phyloP scores from a whole-genome alignment of 37 sponge, comb jelly and placozoan species.

The Halisarca cf. caerulea region DNA sequence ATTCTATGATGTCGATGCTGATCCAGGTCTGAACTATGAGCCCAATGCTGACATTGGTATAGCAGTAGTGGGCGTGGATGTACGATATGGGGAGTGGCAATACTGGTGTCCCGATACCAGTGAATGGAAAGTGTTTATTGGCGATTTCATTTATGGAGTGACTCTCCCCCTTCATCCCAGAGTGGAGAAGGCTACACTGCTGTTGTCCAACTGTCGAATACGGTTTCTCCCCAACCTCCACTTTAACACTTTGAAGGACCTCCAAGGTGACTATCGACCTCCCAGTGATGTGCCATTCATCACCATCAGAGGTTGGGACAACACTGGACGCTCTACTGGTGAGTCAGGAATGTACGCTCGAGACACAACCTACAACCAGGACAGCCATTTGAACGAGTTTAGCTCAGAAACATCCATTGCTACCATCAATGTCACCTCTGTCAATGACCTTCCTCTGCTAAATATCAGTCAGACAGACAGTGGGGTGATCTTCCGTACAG shows the following conservation, averaged over 20 bases:
- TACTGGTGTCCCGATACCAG: slow-evolving; percentile 59
- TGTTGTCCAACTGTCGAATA: slow-evolving; percentile 64
- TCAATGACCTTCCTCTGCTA: slow-evolving; percentile 69
- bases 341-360: slow-evolving; percentile 66
- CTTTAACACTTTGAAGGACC: slow-evolving; percentile 77
- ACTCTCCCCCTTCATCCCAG: slow-evolving; percentile 62
- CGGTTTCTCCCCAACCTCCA: slow-evolving; percentile 74
- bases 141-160: slow-evolving; percentile 75
- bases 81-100: slow-evolving; percentile 80
- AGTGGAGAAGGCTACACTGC: slow-evolving; percentile 78
- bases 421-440: slow-evolving; percentile 53
- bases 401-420: slow-evolving; percentile 44
- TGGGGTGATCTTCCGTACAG: slow-evolving; percentile 28
- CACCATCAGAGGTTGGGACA: slow-evolving; percentile 79
- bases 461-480: slow-evolving; percentile 39
- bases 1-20: slow-evolving; percentile 74
- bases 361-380: slow-evolving; percentile 83
- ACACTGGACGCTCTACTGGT: slow-evolving; percentile 70
- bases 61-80: slow-evolving; percentile 85
- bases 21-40: neutral
- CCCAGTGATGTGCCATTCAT: slow-evolving; percentile 65
- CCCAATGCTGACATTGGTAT: slow-evolving; percentile 51
- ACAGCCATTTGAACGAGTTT: slow-evolving; percentile 79
- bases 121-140: slow-evolving; percentile 79
- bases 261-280: slow-evolving; percentile 60